Percentiles rank a stretch among this genome's conserved stretches.
Evolutionary conservation across 2,888 invertebrate genomes (phyloP).

Genomic region (Barypeithes pellucidus): DNA sequence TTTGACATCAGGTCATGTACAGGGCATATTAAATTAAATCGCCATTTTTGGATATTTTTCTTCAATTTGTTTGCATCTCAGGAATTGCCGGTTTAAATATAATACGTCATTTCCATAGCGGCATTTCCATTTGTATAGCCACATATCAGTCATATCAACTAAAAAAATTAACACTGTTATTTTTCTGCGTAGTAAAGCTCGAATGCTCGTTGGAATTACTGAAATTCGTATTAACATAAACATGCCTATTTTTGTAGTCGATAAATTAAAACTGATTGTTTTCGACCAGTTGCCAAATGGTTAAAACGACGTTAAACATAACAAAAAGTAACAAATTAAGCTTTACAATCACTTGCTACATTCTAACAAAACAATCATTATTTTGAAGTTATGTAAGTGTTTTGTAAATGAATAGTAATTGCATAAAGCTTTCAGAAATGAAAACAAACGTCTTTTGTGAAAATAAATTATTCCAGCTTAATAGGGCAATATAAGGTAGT

Average conservation of each 20-base stretch:
- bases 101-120: too few species aligned
- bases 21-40: too few species aligned
- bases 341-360: conserved; percentile 9
- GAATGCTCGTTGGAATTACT: neutral
- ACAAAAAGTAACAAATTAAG: conserved; percentile 21
- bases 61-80: too few species aligned
- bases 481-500: too few species aligned
- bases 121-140: too few species aligned
- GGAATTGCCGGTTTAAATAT: too few species aligned
- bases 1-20: too few species aligned
- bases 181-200: neutral
- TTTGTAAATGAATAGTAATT: conserved; percentile 2
- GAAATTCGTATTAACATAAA: conserved; percentile 3
- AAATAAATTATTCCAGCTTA: neutral
- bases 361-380: conserved; percentile 18
- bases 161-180: conserved; percentile 5
- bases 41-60: too few species aligned
- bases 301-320: conserved; percentile 6
- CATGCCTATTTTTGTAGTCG: conserved; percentile 20
- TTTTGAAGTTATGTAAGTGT: neutral
- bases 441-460: neutral
- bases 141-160: too few species aligned
- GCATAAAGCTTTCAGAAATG: conserved; percentile 14
- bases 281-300: conserved; percentile 16
- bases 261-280: conserved; percentile 11